Percentiles rank a stretch among this genome's conserved stretches.
phyloP scores from a whole-genome alignment of 2,797 vertebrate species.

The Spatula versicolor region DNA sequence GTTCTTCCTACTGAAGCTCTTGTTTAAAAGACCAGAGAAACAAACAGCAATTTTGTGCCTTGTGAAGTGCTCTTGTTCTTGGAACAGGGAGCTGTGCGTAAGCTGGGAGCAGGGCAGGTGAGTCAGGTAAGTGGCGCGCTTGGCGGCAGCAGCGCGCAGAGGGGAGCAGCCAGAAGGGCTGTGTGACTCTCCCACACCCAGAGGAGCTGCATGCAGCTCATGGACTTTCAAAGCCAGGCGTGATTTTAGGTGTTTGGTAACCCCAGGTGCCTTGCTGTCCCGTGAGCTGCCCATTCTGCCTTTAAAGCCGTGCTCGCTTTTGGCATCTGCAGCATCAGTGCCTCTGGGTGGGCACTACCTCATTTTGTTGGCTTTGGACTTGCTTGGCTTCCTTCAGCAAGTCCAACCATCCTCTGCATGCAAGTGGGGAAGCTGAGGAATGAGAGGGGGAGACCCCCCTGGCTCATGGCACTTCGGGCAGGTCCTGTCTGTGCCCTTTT shows the following conservation, averaged over 20 bases:
- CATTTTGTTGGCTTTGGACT: not conserved
- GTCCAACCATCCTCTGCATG: not conserved
- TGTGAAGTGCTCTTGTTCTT: not conserved
- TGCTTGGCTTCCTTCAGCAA: not conserved
- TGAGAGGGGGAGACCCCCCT: not conserved
- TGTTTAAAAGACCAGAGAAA: not conserved
- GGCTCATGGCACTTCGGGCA: fast-evolving
- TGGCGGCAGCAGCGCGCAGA: not conserved
- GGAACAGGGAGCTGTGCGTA: not conserved
- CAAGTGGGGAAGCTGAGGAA: not conserved
- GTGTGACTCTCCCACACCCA: not conserved
- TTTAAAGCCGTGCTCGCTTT: fast-evolving
- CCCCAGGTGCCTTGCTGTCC: not conserved
- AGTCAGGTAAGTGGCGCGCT: not conserved
- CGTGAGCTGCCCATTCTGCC: fast-evolving
- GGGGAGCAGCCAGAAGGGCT: fast-evolving
- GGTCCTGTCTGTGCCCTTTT: not conserved
- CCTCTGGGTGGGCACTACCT: fast-evolving
- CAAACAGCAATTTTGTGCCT: not conserved
- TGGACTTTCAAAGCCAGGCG: not conserved
- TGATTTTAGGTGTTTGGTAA: not conserved
- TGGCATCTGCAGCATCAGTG: not conserved
- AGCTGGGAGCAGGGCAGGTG: not conserved
- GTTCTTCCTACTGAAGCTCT: not conserved
- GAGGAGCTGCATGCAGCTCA: not conserved